Evolutionary conservation across 2,797 vertebrate genomes (phyloP).

Genomic region (Muraenolepis orangiensis): DNA sequence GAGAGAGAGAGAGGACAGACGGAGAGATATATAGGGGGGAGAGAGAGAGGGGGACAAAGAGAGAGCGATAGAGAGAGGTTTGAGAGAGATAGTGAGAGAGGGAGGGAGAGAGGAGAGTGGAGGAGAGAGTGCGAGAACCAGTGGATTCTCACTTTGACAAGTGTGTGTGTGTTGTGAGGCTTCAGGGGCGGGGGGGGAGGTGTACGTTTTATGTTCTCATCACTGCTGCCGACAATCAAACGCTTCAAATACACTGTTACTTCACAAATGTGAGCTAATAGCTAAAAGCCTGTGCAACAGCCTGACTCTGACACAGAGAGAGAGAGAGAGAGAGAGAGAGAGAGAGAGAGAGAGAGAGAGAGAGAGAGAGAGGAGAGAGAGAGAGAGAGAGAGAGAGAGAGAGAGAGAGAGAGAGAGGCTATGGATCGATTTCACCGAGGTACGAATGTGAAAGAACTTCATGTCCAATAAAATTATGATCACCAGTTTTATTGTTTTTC

Average conservation of each 20-base stretch:
- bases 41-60: too few relatives aligned
- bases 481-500: neutral
- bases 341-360: neutral
- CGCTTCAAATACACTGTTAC: constrained; percentile 27
- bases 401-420: neutral
- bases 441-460: neutral
- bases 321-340: neutral
- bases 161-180: constrained; percentile 25
- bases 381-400: neutral
- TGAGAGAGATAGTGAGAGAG: too few relatives aligned
- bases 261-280: constrained; percentile 11
- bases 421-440: neutral
- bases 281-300: neutral
- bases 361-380: neutral
- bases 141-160: constrained; percentile 48
- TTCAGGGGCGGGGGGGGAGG: neutral
- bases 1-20: constrained; percentile 30
- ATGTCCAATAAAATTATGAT: neutral
- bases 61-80: too few relatives aligned
- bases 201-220: constrained; percentile 41
- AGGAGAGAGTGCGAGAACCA: constrained; percentile 34
- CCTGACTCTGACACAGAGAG: neutral
- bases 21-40: too few relatives aligned
- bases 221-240: constrained; percentile 32
- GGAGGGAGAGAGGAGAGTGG: constrained; percentile 30